Evolutionary conservation across 2,888 invertebrate species (phyloP), one percentile per base, ranked within the genome.

Genomic region (Flabesymbios commensalis): DNA sequence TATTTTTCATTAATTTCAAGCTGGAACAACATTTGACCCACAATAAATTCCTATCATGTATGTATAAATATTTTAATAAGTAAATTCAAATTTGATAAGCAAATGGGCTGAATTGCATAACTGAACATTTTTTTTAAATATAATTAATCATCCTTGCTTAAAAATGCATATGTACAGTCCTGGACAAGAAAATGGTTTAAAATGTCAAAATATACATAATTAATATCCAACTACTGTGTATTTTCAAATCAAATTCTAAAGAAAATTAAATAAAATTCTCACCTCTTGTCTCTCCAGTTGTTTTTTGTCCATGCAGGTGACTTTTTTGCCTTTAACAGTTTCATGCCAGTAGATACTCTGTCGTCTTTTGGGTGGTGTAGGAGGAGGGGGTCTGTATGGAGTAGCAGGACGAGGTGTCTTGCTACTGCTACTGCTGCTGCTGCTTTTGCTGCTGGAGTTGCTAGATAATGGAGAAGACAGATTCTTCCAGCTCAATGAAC

Each of bases 201-300:
- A 36, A 10, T 14, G 10, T n/a, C 39, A 36, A 10, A n/a, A 10
- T n/a, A 10, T 36, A 36, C n/a, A 36, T n/a, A 10, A 36, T n/a
- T 36, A 10, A 36, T n/a, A 10, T 36, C 39, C 39, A 14, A n/a
- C n/a, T n/a, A n/a, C 10, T 36, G 10, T 14, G n/a, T 10, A 10
- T 36, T n/a, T 36, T 10, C 39, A n/a, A 10, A 14, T 36, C 39
- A 10, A 36, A 10, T 14, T 10, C 39, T n/a, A n/a, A 10, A 10
- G 10, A 36, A 10, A 10, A 10, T 36, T 14, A 10, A 36, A 10
- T 36, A 10, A 14, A 36, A 36, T 24, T 29, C 31, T 49, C n/a
- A 78, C 78, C 74, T 79, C 78, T 64, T 80, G 78, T 55, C 74
- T 67, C 55, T 79, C 78, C 41, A 79, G 73, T 62, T 78, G 59